Conservation (phyloP, 2,113 vertebrate genomes). For the Puma concolor region DNA sequence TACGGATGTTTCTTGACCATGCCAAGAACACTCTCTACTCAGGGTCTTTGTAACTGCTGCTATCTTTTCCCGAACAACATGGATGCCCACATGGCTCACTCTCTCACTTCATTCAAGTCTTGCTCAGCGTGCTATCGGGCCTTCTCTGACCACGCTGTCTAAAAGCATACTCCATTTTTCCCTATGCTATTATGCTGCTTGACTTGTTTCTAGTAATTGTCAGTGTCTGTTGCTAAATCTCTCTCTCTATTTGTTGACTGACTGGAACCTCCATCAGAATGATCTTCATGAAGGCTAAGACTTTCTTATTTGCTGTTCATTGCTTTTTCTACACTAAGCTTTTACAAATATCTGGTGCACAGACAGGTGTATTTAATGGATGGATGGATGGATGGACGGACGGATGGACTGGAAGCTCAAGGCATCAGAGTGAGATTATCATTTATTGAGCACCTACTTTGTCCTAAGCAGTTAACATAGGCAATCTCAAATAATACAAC, state of each 20-base stretch:
- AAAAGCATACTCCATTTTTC: neutral
- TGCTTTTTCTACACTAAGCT: neutral
- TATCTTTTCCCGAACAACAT: neutral
- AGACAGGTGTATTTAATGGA: neutral
- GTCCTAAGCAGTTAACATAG: neutral
- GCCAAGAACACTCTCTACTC: neutral
- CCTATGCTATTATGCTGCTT: neutral
- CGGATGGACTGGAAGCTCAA: neutral
- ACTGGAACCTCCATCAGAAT: neutral
- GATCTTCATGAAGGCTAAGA: neutral
- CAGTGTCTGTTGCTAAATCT: neutral
- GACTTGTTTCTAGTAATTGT: neutral
- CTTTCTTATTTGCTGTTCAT: neutral
- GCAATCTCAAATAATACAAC: neutral
- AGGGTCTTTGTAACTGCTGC: neutral
- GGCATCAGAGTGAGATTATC: neutral
- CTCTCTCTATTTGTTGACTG: neutral
- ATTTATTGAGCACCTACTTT: neutral
- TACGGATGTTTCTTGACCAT: neutral
- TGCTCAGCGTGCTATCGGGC: neutral
- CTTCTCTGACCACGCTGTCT: neutral
- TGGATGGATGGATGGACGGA: neutral
- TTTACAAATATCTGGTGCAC: neutral
- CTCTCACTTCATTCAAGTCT: neutral
- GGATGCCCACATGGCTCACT: fast-evolving